Conservation (phyloP, 2,888 invertebrate genomes). For the Neria commutata region DNA sequence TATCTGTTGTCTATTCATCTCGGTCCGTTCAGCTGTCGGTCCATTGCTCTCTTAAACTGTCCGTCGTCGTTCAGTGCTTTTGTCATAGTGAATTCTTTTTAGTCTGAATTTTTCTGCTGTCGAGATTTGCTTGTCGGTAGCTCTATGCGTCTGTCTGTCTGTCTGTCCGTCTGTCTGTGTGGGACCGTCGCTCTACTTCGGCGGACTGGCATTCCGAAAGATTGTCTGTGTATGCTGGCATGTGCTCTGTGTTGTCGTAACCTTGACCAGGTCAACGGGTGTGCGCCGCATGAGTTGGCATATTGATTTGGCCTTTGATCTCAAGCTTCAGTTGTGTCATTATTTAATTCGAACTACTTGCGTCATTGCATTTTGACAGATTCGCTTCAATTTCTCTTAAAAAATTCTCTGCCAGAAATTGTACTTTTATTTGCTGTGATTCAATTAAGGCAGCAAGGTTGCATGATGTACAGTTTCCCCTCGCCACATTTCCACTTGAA, state of each 20-base stretch:
- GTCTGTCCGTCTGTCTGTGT: not conserved
- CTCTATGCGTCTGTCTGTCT: not conserved
- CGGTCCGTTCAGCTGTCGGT: too few relatives aligned
- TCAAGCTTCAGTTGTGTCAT: slow-evolving; percentile 48
- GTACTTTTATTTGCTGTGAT: too few relatives aligned
- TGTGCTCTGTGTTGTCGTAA: slow-evolving; percentile 49
- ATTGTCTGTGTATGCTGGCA: not conserved
- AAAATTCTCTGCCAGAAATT: too few relatives aligned
- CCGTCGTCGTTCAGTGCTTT: not conserved
- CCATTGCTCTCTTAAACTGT: too few relatives aligned
- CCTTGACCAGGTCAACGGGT: slow-evolving; percentile 53
- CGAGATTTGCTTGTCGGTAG: not conserved
- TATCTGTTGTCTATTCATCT: too few relatives aligned
- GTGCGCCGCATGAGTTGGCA: not conserved
- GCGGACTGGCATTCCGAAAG: too few relatives aligned
- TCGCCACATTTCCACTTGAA: too few relatives aligned
- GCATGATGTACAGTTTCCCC: too few relatives aligned
- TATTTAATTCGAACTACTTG: slow-evolving; percentile 55
- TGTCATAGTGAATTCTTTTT: not conserved
- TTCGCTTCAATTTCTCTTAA: too few relatives aligned
- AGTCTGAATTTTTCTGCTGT: not conserved
- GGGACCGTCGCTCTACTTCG: not conserved
- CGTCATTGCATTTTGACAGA: slow-evolving; percentile 41
- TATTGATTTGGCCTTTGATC: slow-evolving; percentile 57
- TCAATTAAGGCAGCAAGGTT: too few relatives aligned